Percentiles rank a stretch among this genome's conserved stretches.
These are phyloP conservation scores for Acanthaster planci DNA, from an alignment of 35 echinoderm and acorn worm genomes.

Conservation along the genomic window DNA sequence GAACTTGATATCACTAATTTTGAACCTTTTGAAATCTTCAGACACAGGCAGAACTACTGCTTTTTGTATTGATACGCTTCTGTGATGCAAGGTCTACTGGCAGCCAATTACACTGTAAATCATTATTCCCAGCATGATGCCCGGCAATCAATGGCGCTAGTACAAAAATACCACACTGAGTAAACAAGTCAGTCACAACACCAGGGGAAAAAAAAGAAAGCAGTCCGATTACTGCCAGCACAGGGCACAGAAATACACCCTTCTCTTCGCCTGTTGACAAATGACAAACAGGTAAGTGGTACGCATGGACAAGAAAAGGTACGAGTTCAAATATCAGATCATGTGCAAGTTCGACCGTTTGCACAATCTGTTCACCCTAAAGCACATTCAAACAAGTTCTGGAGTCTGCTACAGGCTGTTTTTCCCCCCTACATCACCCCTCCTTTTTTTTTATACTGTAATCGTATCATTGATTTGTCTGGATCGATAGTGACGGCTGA, in stretches of 20 bases:
- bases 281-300: background rate
- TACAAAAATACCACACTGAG: background rate
- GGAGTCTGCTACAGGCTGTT: too few relatives aligned
- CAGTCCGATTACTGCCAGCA: background rate
- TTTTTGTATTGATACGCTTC: background rate
- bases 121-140: background rate
- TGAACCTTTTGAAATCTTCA: too few relatives aligned
- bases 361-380: too few relatives aligned
- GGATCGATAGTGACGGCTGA: too few relatives aligned
- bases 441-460: too few relatives aligned
- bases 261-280: background rate
- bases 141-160: background rate
- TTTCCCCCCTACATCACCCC: too few relatives aligned
- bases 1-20: too few relatives aligned
- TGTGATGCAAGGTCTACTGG: background rate
- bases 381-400: too few relatives aligned
- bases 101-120: background rate
- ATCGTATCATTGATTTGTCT: too few relatives aligned
- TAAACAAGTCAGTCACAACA: background rate
- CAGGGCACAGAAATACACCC: background rate
- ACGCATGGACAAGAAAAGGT: background rate
- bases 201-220: background rate
- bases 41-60: too few relatives aligned
- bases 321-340: background rate
- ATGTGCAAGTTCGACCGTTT: too few relatives aligned